Percentiles rank a stretch among this genome's conserved stretches.
Conservation (phyloP, 2,888 invertebrate species). For the Drosophila mimica region DNA sequence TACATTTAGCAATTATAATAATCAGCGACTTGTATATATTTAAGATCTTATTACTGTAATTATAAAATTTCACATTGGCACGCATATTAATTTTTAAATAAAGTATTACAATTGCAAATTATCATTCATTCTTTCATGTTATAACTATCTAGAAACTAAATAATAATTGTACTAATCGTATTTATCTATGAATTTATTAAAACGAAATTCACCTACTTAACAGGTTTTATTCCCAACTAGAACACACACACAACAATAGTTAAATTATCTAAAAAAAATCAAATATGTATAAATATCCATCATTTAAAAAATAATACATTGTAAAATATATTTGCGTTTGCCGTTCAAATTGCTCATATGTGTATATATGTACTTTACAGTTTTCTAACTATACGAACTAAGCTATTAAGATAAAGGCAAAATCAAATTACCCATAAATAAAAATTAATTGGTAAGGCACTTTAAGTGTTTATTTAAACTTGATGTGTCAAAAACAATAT, state of each 20-base stretch:
- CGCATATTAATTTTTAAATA: conserved; percentile 24
- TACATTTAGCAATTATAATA: conserved; percentile 56
- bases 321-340: conserved; percentile 27
- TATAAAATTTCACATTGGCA: conserved; percentile 6
- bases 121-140: conserved; percentile 35
- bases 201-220: conserved; percentile 34
- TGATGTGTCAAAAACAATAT: conserved; percentile 37
- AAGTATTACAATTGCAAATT: conserved; percentile 9
- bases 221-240: conserved; percentile 30
- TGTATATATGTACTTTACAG: conserved; percentile 36
- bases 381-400: conserved; percentile 51
- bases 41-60: conserved; percentile 40
- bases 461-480: conserved; percentile 67
- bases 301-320: conserved; percentile 7
- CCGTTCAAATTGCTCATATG: conserved; percentile 32
- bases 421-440: conserved; percentile 67
- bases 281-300: conserved; percentile 21
- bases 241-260: conserved; percentile 28
- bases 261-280: conserved; percentile 15
- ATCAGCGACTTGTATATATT: conserved; percentile 62
- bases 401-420: conserved; percentile 40
- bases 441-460: conserved; percentile 67
- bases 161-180: conserved; percentile 6
- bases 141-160: conserved; percentile 29
- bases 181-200: conserved; percentile 3